phyloP scores from a whole-genome alignment of 2,797 vertebrate genomes.

The Alosa sapidissima region DNA sequence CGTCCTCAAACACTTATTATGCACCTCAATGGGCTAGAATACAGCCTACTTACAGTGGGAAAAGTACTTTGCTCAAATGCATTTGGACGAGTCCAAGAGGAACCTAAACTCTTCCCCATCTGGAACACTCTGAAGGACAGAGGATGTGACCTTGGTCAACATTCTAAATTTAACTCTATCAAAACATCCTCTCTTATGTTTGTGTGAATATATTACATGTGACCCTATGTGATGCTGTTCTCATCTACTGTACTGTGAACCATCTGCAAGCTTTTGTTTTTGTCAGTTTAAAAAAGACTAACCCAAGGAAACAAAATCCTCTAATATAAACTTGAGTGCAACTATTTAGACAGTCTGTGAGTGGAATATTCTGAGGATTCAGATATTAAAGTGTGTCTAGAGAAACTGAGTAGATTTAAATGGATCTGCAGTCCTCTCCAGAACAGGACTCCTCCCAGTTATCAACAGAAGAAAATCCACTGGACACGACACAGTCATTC shows the following conservation, averaged over 20 bases:
- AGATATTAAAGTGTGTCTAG: neutral
- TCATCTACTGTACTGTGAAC: neutral
- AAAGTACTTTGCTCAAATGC: neutral
- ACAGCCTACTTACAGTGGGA: neutral
- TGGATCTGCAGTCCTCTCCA: neutral
- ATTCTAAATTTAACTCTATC: slow-evolving; percentile 14
- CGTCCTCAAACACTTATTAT: neutral
- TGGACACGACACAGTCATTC: too few relatives aligned
- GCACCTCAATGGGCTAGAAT: neutral
- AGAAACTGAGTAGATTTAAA: neutral
- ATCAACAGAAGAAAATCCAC: neutral
- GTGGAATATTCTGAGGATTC: too few relatives aligned
- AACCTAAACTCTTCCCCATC: neutral
- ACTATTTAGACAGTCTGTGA: neutral
- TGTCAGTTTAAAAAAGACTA: neutral
- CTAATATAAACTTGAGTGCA: neutral
- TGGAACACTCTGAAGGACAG: neutral
- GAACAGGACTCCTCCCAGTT: neutral
- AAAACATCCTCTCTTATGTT: slow-evolving; percentile 4
- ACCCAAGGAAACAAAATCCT: neutral
- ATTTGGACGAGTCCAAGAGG: neutral
- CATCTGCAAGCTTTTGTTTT: neutral
- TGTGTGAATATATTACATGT: neutral
- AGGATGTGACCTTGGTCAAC: slow-evolving; percentile 21
- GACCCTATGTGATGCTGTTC: neutral